phyloP scores from a whole-genome alignment of 2,113 vertebrate genomes.

The Melospiza georgiana region DNA sequence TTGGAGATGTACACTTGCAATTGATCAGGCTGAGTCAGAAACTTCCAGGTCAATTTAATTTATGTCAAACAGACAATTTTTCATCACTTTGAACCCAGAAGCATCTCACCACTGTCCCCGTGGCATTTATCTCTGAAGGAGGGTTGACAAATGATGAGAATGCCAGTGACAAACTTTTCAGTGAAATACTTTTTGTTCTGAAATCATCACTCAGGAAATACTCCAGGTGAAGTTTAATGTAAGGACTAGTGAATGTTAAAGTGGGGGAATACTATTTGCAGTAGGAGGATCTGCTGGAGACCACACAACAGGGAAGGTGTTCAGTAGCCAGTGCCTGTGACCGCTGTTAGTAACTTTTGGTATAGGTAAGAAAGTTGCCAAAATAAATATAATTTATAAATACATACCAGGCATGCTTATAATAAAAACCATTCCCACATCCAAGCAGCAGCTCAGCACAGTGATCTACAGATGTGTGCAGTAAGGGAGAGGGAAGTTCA shows the following conservation, averaged over 20 bases:
- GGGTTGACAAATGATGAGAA: not conserved
- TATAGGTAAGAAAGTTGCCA: not conserved
- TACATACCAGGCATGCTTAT: not conserved
- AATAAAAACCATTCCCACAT: not conserved
- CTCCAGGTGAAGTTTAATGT: not conserved
- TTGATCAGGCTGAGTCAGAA: not conserved
- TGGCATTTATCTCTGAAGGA: not conserved
- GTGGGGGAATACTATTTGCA: not conserved
- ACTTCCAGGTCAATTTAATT: not conserved
- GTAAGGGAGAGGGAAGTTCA: not conserved
- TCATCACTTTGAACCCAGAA: not conserved
- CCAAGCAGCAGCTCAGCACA: rapidly evolving
- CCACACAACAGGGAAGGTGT: not conserved
- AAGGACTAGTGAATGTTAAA: not conserved
- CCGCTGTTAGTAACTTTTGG: not conserved
- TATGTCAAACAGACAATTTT: not conserved
- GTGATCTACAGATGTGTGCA: rapidly evolving
- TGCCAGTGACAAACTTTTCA: not conserved
- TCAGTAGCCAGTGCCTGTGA: not conserved
- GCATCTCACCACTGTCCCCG: not conserved
- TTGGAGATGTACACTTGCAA: not conserved
- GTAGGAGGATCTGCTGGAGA: not conserved
- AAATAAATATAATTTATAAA: not conserved
- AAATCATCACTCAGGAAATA: not conserved
- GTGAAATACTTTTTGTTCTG: not conserved